phyloP scores from a whole-genome alignment of 2,797 vertebrate genomes.

The Intellagama lesueurii region DNA sequence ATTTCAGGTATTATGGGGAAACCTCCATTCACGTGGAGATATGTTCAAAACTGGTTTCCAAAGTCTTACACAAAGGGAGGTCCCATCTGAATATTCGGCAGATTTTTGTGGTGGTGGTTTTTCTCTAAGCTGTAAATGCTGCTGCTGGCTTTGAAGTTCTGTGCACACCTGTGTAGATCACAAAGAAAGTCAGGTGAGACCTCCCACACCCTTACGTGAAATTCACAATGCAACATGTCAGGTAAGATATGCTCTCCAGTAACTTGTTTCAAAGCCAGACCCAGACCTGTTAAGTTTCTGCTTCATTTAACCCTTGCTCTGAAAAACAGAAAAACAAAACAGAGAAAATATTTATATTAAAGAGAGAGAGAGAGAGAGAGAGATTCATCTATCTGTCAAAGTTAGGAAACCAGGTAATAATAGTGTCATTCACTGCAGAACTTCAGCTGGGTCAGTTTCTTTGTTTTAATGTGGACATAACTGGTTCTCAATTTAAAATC shows the following conservation, averaged over 20 bases:
- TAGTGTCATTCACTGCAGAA: not conserved
- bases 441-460: not conserved
- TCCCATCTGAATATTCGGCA: conserved; percentile 43
- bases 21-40: conserved; percentile 27
- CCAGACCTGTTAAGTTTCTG: conserved; percentile 66
- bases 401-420: not conserved
- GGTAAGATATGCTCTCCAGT: conserved; percentile 78
- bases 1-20: conserved; percentile 3
- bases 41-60: conserved; percentile 20
- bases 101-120: conserved; percentile 43
- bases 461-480: not conserved
- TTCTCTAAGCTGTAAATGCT: conserved; percentile 59
- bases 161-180: conserved; percentile 79
- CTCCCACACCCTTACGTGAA: conserved; percentile 79
- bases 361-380: no score
- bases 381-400: not conserved
- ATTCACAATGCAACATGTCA: conserved; percentile 75
- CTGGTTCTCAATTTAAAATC: not conserved
- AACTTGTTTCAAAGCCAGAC: conserved; percentile 75
- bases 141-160: conserved; percentile 76
- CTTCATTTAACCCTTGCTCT: conserved; percentile 71
- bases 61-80: conserved; percentile 34
- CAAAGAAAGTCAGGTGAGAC: conserved; percentile 70
- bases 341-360: not conserved
- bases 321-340: conserved; percentile 21